phyloP scores from a whole-genome alignment of 35 echinoderm and acorn worm genomes.

The Stichopus chloronotus region DNA sequence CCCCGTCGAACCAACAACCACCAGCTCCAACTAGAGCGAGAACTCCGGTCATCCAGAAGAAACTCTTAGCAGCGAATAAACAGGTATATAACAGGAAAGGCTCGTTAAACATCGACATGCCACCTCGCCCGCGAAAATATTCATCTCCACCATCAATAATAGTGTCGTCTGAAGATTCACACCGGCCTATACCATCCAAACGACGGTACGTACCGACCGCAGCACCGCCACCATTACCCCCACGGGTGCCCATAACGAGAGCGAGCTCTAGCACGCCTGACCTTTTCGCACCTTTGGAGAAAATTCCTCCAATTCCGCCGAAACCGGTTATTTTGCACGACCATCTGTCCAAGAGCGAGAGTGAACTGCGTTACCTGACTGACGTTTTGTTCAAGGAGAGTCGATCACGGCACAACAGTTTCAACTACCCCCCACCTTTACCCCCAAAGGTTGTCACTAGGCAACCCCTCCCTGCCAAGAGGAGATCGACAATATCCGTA shows the following conservation, averaged over 20 bases:
- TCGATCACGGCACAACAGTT: conserved; percentile 23
- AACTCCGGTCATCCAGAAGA: conserved; percentile 15
- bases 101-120: conserved; percentile 8
- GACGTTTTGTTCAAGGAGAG: background rate
- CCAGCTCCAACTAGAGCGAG: background rate
- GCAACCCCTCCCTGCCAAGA: conserved; percentile 28
- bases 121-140: conserved; percentile 32
- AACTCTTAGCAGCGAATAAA: background rate
- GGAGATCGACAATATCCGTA: conserved; percentile 35
- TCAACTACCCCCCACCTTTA: conserved; percentile 29
- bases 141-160: background rate
- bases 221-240: conserved; percentile 23
- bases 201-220: background rate
- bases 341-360: conserved; percentile 3
- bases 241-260: background rate
- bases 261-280: background rate
- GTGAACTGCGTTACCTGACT: background rate
- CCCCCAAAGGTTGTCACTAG: conserved; percentile 15
- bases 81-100: background rate
- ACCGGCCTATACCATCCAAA: conserved; percentile 31
- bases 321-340: conserved; percentile 12
- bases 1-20: background rate
- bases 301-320: conserved; percentile 15
- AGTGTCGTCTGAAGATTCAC: background rate
- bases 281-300: background rate